Conservation (phyloP, 2,113 vertebrate species). For the Rhagologus leucostigma region DNA sequence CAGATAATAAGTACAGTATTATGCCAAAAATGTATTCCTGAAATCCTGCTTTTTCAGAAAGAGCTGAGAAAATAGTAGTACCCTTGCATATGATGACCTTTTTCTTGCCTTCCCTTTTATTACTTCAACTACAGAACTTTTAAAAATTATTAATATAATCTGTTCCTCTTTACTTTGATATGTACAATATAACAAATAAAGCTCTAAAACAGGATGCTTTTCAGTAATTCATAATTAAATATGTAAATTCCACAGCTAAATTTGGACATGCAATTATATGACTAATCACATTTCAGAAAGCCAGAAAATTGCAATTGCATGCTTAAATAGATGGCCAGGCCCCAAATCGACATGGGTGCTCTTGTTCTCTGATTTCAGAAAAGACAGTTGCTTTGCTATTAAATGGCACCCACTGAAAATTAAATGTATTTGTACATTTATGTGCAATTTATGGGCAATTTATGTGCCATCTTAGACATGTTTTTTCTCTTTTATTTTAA, state of each 20-base stretch:
- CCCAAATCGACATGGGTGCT: conserved; percentile 20
- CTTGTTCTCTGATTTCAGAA: conserved; percentile 1
- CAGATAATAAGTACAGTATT: neutral
- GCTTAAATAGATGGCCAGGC: conserved; percentile 58
- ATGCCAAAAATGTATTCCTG: neutral
- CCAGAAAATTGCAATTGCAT: conserved; percentile 65
- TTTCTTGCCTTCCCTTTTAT: neutral
- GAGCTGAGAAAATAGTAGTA: neutral
- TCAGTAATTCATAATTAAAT: conserved; percentile 60
- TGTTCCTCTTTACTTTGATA: conserved; percentile 23
- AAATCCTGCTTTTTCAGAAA: neutral
- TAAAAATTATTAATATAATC: conserved; percentile 18
- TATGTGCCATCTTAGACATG: neutral
- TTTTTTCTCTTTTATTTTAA: neutral
- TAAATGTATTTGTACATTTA: neutral
- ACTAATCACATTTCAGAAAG: conserved; percentile 67
- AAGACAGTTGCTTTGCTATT: conserved; percentile 4
- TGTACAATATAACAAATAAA: conserved; percentile 31
- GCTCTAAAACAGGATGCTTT: conserved; percentile 55
- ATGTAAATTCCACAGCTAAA: conserved; percentile 61
- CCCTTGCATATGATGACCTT: neutral
- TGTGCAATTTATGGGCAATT: neutral
- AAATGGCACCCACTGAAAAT: conserved; percentile 15
- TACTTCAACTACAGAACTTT: conserved; percentile 6
- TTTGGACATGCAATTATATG: conserved; percentile 65